Percentiles rank a stretch among this genome's conserved stretches.
Evolutionary conservation across 1,140 invertebrate species (phyloP).

Genomic region (Luehdorfia chinensis): DNA sequence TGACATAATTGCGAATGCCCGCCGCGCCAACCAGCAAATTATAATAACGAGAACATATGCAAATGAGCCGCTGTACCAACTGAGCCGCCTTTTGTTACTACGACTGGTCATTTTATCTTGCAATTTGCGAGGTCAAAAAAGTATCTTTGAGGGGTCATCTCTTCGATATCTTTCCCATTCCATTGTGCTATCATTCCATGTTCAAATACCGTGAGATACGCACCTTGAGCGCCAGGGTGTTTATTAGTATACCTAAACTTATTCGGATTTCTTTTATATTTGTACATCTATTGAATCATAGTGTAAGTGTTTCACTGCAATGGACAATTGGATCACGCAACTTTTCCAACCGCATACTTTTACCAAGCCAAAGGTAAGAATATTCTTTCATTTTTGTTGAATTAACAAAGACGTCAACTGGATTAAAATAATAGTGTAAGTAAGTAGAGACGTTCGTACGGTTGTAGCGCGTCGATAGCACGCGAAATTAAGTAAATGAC

Average conservation of each 20-base stretch:
- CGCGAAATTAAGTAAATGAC: too few relatives aligned
- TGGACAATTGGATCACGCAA: constrained; percentile 67
- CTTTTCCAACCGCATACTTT: constrained; percentile 58
- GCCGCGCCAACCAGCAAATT: constrained; percentile 8
- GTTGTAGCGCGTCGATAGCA: too few relatives aligned
- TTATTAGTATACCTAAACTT: neutral
- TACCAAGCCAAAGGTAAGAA: constrained; percentile 53
- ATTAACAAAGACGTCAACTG: too few relatives aligned
- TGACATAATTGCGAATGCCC: neutral
- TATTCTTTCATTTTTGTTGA: neutral
- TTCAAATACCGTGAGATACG: constrained; percentile 55
- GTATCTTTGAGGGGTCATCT: constrained; percentile 59
- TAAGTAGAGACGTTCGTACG: too few relatives aligned
- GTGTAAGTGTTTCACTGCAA: constrained; percentile 24
- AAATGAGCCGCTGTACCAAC: constrained; percentile 42
- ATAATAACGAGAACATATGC: constrained; percentile 30
- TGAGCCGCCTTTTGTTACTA: constrained; percentile 37
- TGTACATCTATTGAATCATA: constrained; percentile 6
- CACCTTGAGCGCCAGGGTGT: constrained; percentile 25
- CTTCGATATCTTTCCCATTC: constrained; percentile 52
- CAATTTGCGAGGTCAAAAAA: constrained; percentile 55
- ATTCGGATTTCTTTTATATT: neutral
- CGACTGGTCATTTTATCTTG: constrained; percentile 60
- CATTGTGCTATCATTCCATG: constrained; percentile 51
- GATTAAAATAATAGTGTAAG: too few relatives aligned